These are phyloP conservation scores for Euzophera pinguis DNA, from an alignment of 2,888 invertebrate species.

Conservation along the genomic window DNA sequence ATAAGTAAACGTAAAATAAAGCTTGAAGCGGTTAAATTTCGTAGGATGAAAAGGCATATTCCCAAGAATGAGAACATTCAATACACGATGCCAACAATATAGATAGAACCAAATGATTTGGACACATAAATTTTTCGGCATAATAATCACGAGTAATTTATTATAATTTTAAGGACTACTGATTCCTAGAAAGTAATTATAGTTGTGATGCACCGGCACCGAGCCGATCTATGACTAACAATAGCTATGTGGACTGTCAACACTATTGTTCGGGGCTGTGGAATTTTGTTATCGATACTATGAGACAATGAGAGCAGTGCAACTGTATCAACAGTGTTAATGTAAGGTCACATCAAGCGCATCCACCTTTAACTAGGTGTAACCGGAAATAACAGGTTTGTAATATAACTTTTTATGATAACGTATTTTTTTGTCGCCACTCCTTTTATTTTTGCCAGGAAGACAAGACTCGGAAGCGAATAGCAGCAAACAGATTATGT, in stretches of 20 bases:
- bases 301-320: conserved; percentile 45
- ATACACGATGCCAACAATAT: no score
- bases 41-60: no score
- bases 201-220: conserved; percentile 20
- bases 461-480: no score
- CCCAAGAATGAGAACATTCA: no score
- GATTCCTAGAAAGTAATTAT: conserved; percentile 33
- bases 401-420: no score
- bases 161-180: conserved; percentile 14
- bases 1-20: no score
- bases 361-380: neutral
- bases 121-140: neutral
- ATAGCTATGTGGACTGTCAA: conserved; percentile 33
- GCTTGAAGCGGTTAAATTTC: no score
- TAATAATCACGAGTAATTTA: neutral
- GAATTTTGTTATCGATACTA: conserved; percentile 51
- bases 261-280: conserved; percentile 45
- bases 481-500: no score
- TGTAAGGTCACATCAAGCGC: conserved; percentile 14
- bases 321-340: conserved; percentile 49
- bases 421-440: no score
- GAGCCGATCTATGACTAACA: conserved; percentile 27
- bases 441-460: no score
- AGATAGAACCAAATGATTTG: neutral
- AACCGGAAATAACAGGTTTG: no score